Conservation (phyloP, 2,888 invertebrate genomes). For the Beris chalybata region DNA sequence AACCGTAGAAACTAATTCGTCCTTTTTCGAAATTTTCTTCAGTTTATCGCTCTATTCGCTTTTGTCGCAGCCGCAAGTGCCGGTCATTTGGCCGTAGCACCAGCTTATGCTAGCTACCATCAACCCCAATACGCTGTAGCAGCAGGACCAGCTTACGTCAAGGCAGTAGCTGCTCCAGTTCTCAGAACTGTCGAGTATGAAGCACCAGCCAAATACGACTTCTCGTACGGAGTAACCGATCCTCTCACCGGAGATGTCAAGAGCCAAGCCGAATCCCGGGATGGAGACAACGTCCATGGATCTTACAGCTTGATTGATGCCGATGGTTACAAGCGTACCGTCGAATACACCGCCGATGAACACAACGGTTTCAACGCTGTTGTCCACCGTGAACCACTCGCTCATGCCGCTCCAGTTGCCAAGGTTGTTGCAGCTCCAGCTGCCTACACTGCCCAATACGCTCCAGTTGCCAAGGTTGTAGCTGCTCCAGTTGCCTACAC, state of each 20-base stretch:
- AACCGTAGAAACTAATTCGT: too few relatives aligned
- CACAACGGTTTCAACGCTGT: slow-evolving; percentile 62
- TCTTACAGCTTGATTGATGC: slow-evolving; percentile 60
- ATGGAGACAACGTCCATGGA: slow-evolving; percentile 60
- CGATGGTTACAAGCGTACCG: slow-evolving; percentile 60
- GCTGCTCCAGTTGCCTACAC: background rate
- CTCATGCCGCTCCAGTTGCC: slow-evolving; percentile 25
- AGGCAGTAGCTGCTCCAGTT: slow-evolving; percentile 16
- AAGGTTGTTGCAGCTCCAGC: slow-evolving; percentile 14
- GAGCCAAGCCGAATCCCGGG: slow-evolving; percentile 58
- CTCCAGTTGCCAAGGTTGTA: background rate
- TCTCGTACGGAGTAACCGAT: slow-evolving; percentile 58
- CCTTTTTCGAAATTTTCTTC: background rate
- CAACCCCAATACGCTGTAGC: slow-evolving; percentile 25
- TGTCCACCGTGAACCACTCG: slow-evolving; percentile 57
- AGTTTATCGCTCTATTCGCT: background rate
- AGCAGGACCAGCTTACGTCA: background rate
- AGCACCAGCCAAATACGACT: slow-evolving; percentile 55
- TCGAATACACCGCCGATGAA: slow-evolving; percentile 61
- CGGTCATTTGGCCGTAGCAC: slow-evolving; percentile 30
- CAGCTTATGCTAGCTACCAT: slow-evolving; percentile 26
- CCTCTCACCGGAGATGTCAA: slow-evolving; percentile 60
- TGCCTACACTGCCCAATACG: background rate
- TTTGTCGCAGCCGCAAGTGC: slow-evolving; percentile 1
- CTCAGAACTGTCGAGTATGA: slow-evolving; percentile 45